Conservation (phyloP, 2,797 vertebrate species). For the Bovichtus diacanthus region DNA sequence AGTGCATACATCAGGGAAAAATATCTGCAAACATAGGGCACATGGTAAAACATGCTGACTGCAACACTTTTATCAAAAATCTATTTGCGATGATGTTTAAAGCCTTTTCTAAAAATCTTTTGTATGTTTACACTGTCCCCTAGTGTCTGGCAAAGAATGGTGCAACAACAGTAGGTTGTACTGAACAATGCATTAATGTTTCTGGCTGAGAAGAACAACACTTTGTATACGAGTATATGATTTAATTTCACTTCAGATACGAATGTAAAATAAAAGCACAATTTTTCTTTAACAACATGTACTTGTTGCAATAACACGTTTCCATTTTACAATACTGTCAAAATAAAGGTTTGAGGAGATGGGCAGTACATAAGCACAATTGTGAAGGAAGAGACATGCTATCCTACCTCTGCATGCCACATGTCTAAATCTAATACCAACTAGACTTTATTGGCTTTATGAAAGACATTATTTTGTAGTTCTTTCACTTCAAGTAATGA, state of each 20-base stretch:
- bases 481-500: conserved; percentile 21
- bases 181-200: neutral
- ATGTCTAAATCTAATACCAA: conserved; percentile 47
- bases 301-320: conserved; percentile 17
- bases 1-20: conserved; percentile 43
- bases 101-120: neutral
- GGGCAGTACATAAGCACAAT: conserved; percentile 35
- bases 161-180: neutral
- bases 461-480: conserved; percentile 6
- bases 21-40: conserved; percentile 36
- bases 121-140: conserved; percentile 51
- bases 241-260: conserved; percentile 67
- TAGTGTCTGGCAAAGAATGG: conserved; percentile 31
- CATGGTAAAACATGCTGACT: conserved; percentile 40
- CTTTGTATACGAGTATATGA: neutral
- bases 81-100: neutral
- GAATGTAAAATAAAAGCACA: conserved; percentile 30
- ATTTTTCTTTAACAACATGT: conserved; percentile 26
- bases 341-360: conserved; percentile 21
- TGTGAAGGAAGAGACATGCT: conserved; percentile 35
- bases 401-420: conserved; percentile 57
- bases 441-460: conserved; percentile 15
- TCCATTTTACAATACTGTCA: conserved; percentile 44
- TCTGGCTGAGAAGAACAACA: neutral
- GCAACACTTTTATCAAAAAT: conserved; percentile 7